Base-by-base conservation (phyloP, 2,888 invertebrate species). In the Lamellibrachia satsuma region DNA sequence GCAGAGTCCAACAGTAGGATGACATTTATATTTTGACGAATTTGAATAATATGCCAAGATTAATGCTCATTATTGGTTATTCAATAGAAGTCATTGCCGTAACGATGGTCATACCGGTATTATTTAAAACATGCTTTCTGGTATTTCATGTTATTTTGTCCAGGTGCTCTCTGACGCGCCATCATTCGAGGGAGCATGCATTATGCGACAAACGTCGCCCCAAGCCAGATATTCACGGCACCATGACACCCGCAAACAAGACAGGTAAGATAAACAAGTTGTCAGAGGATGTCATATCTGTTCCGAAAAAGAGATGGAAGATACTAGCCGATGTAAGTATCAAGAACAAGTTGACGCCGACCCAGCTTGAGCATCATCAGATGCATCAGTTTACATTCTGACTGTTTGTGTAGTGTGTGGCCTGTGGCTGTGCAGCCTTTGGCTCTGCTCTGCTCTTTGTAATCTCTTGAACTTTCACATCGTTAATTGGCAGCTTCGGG, bases 281-380 rank as follows among this genome's bases (percentile, higher is more conserved):
- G 75, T 75, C 75, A 75, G 22, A 15, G 75, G 75, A 75, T 22
- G n/a, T 75, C 75, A 75, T 75, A 75, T 75, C 75, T 75, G 75
- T 92, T 57, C 60, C 92, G 60, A 52, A 92, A 57, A 55, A 92
- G 51, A 92, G 92, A 92, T 92, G 92, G 92, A 92, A 92, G 60
- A 57, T 92, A 51, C 60, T 92, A 9, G 8, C 27, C 39, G 92
- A 92, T 60, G 92, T 92, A 57, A 92, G 92, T 92, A 60, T 52
- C 22, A 52, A 39, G 0, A 91, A 91, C 51, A 52, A 91, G 15
- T 6, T 7, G 52, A 51, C n/a, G 52, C 3, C 4, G 91, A 15
- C n/a, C 39, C 52, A 52, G 91, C 7, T 52, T 91, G 75, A 75
- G 75, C 75, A 15, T 75, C 75, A 75, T 75, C 75, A 75, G n/a